Base-by-base conservation (phyloP, 2,797 vertebrate species). In the Potorous gilbertii region DNA sequence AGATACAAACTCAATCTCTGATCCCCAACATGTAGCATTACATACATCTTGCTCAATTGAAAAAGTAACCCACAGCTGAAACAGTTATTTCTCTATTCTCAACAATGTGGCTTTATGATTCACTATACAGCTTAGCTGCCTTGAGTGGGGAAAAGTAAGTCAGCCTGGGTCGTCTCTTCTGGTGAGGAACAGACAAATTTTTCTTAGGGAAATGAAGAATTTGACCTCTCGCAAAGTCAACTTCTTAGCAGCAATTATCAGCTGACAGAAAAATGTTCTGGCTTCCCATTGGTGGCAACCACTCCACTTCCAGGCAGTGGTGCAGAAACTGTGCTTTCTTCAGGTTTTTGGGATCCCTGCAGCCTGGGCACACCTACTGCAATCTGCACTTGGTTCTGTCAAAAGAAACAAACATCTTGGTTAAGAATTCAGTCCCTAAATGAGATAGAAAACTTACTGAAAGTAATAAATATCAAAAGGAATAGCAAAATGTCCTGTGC, bases 281-380 rank as follows among this genome's bases (percentile, higher is more conserved):
- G 96, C 91, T 98, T 98, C 91, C 98, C 98, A 95, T 99, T 99
- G 94, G 98, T 94, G 1, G 97, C 96, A 90, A 96, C 55, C 55
- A 97, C 94, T 1, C 96, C 96, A 92, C 55, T 94, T 2, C 95
- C 96, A 1, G 11, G 46, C n/a, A 96, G 16, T 0, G 46, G 28
- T 18, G 28, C 0, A 54, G 93, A 74, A 0, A 91, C 0, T 14
- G 92, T 0, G 0, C 94, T 0, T 91, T 97, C 97, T 92, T 98
- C 97, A 0, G 11, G 92, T 56, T 92, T 97, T 40, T 90, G 91
- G 56, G 95, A 50, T 0, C 94, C 96, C 56, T 96, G 95, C 18
- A 93, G 87, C 12, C 92, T 97, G 1, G 59, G 96, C 1, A 31
- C 97, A 90, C 90, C 97, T 14, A 95, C 93, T 6, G 94, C 90